Percentiles rank a stretch among this genome's conserved stretches.
Evolutionary conservation across 2,888 invertebrate genomes (phyloP).

Genomic region (Orthosia gracilis): DNA sequence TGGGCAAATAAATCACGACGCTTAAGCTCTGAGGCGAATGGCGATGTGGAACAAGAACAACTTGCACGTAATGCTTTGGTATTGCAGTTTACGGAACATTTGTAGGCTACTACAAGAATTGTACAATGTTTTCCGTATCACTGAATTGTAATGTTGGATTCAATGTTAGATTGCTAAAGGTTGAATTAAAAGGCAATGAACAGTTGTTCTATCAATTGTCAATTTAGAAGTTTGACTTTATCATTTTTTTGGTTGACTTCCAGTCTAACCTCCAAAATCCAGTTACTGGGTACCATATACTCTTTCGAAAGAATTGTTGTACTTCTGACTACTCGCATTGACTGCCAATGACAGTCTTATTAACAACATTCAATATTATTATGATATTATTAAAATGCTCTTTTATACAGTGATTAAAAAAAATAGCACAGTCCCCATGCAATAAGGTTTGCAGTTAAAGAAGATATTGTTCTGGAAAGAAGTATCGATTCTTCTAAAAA

Average conservation of each 20-base stretch:
- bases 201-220: not conserved
- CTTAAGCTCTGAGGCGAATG: constrained; percentile 37
- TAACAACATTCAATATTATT: too few relatives aligned
- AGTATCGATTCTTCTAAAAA: not conserved
- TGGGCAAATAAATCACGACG: constrained; percentile 53
- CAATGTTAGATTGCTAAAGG: not conserved
- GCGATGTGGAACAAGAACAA: constrained; percentile 47
- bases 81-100: constrained; percentile 46
- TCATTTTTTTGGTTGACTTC: too few relatives aligned
- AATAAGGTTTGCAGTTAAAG: not conserved
- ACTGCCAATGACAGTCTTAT: too few relatives aligned
- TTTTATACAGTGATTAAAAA: too few relatives aligned
- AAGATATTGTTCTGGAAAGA: not conserved
- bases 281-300: too few relatives aligned
- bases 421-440: too few relatives aligned
- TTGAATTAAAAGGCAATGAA: not conserved
- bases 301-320: too few relatives aligned
- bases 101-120: constrained; percentile 11
- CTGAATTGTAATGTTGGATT: not conserved
- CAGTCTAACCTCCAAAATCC: too few relatives aligned
- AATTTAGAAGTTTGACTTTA: not conserved
- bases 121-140: constrained; percentile 18
- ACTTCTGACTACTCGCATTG: too few relatives aligned
- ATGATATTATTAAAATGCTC: too few relatives aligned
- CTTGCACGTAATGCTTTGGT: constrained; percentile 51